Evolutionary conservation across 2,797 vertebrate genomes (phyloP).

Genomic region (Bufotes viridis): DNA sequence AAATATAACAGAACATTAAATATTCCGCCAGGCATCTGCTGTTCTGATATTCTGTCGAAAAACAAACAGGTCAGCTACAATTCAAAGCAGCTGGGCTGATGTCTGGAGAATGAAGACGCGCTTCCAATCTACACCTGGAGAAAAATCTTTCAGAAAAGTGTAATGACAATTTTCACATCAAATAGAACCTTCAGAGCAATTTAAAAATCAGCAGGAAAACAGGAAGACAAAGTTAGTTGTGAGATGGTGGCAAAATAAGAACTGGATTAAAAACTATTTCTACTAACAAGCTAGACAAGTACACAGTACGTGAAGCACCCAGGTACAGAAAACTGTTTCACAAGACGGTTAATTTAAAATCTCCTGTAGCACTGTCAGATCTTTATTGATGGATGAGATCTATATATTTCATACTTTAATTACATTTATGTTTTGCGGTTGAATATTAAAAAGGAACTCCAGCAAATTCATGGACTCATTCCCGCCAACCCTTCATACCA

Average conservation of each 20-base stretch:
- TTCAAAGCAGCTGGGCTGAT: slow-evolving; percentile 42
- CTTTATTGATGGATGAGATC: too few species aligned
- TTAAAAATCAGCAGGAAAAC: slow-evolving; percentile 56
- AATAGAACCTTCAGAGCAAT: slow-evolving; percentile 56
- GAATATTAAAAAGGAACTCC: too few species aligned
- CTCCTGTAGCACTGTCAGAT: too few species aligned
- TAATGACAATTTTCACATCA: slow-evolving; percentile 60
- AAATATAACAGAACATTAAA: slow-evolving; percentile 7
- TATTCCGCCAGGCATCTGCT: slow-evolving; percentile 29
- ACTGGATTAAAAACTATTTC: slow-evolving; percentile 27
- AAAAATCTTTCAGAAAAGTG: slow-evolving; percentile 36
- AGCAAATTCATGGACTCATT: too few species aligned
- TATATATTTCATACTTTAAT: too few species aligned
- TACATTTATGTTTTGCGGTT: too few species aligned
- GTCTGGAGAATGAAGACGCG: slow-evolving; percentile 25
- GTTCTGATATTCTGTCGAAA: slow-evolving; percentile 46
- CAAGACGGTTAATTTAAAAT: too few species aligned
- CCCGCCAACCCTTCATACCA: too few species aligned
- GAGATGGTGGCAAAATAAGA: slow-evolving; percentile 26
- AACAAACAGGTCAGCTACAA: slow-evolving; percentile 52
- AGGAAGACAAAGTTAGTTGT: slow-evolving; percentile 45
- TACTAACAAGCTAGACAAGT: slow-evolving; percentile 25
- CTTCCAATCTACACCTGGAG: slow-evolving; percentile 60
- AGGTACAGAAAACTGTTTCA: neutral
- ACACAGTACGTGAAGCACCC: neutral